A percentile compares a stretch with the other conserved stretches of the same genome.
These are phyloP conservation scores for Acronicta psi DNA, from an alignment of 2,888 invertebrate species.

Conservation along the genomic window DNA sequence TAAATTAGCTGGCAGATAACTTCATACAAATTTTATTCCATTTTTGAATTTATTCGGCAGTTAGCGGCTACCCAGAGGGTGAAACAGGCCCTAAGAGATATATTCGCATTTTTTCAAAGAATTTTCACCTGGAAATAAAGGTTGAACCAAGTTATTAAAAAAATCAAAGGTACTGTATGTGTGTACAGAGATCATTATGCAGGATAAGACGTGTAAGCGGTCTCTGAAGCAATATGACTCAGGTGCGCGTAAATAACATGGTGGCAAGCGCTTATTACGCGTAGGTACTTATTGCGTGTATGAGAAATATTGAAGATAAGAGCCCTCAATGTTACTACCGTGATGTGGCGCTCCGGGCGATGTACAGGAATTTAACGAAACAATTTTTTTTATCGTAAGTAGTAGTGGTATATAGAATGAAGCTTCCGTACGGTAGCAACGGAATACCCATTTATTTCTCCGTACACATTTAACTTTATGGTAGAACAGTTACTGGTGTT, in stretches of 20 bases:
- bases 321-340: not conserved
- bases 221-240: constrained; percentile 51
- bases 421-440: no score
- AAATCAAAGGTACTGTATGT: constrained; percentile 15
- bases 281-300: constrained; percentile 37
- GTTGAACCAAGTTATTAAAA: constrained; percentile 3
- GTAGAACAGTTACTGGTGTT: no score
- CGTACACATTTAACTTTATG: no score
- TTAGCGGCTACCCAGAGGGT: no score
- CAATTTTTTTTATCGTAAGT: no score
- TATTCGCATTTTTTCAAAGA: no score
- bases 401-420: no score
- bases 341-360: not conserved
- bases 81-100: no score
- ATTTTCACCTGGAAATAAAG: not conserved
- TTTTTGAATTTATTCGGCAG: no score
- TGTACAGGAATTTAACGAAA: not conserved
- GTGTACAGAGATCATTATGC: constrained; percentile 41
- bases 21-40: no score
- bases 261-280: constrained; percentile 43
- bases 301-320: constrained; percentile 23
- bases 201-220: constrained; percentile 44
- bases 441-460: no score
- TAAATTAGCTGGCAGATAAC: no score
- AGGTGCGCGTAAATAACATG: constrained; percentile 49